These are phyloP conservation scores for Cliona cf. orientalis DNA, from an alignment of 37 sponge, comb jelly and placozoan genomes.

Conservation along the genomic window DNA sequence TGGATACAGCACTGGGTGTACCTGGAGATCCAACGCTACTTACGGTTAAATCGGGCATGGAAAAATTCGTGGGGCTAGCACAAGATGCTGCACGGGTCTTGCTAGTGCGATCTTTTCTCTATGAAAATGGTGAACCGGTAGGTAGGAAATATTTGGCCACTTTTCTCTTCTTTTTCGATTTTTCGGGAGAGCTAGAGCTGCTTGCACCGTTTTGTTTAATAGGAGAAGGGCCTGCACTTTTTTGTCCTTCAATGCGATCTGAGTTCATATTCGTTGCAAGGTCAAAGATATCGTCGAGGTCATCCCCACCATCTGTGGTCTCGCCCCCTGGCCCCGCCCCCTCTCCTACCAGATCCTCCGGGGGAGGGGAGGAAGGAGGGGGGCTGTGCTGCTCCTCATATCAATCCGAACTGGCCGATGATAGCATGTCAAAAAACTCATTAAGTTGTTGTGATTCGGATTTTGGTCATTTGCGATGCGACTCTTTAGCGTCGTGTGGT, in stretches of 20 bases:
- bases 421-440: conserved; percentile 23
- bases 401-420: not conserved
- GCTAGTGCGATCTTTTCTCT: not conserved
- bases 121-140: not conserved
- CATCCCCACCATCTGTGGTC: not conserved
- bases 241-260: conserved; percentile 13
- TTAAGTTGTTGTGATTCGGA: conserved; percentile 1
- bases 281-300: conserved; percentile 38
- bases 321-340: not conserved
- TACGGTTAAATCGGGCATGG: conserved; percentile 33
- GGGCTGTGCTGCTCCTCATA: conserved; percentile 33
- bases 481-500: not conserved
- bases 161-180: not conserved
- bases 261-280: not conserved
- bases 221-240: not conserved
- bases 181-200: too few species aligned
- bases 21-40: too few species aligned
- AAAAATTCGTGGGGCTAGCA: conserved; percentile 9
- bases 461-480: not conserved
- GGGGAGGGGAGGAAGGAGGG: conserved; percentile 9
- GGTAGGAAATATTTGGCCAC: conserved; percentile 29
- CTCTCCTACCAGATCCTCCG: too few species aligned
- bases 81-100: not conserved
- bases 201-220: not conserved
- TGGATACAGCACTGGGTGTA: too few species aligned